phyloP scores from a whole-genome alignment of 2,797 vertebrate genomes.

The Enteromius paludinosus region DNA sequence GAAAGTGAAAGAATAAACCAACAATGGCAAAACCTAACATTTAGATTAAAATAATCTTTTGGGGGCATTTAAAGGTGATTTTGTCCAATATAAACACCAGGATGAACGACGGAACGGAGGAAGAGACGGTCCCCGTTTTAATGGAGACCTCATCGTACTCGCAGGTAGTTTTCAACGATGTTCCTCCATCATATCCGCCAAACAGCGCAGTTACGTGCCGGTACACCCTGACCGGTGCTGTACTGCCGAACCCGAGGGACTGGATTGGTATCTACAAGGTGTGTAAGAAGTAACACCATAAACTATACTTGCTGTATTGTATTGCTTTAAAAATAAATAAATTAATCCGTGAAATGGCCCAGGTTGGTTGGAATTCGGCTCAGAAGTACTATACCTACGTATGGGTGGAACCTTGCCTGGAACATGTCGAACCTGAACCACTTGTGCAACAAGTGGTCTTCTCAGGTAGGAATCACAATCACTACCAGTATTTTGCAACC shows the following conservation, averaged over 20 bases:
- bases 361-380: constrained; percentile 92
- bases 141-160: constrained; percentile 76
- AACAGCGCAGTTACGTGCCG: constrained; percentile 76
- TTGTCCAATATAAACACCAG: constrained; percentile 32
- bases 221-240: constrained; percentile 75
- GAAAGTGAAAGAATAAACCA: constrained; percentile 40
- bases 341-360: constrained; percentile 21
- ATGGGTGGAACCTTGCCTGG: constrained; percentile 77
- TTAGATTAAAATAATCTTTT: not conserved
- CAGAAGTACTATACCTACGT: constrained; percentile 89
- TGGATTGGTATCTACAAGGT: constrained; percentile 96
- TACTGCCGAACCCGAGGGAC: constrained; percentile 78
- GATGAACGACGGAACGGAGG: constrained; percentile 73
- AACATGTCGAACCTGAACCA: constrained; percentile 39
- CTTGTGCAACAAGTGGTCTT: constrained; percentile 78
- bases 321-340: not conserved
- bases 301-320: not conserved
- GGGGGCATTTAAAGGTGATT: not conserved
- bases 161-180: constrained; percentile 84
- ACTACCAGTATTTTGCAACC: not conserved
- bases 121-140: constrained; percentile 63
- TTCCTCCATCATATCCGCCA: constrained; percentile 79
- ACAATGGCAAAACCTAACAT: not conserved
- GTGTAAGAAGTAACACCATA: constrained; percentile 26
- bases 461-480: constrained; percentile 75